phyloP scores from a whole-genome alignment of 1,140 invertebrate genomes.

The Oncopodura yosiiana region DNA sequence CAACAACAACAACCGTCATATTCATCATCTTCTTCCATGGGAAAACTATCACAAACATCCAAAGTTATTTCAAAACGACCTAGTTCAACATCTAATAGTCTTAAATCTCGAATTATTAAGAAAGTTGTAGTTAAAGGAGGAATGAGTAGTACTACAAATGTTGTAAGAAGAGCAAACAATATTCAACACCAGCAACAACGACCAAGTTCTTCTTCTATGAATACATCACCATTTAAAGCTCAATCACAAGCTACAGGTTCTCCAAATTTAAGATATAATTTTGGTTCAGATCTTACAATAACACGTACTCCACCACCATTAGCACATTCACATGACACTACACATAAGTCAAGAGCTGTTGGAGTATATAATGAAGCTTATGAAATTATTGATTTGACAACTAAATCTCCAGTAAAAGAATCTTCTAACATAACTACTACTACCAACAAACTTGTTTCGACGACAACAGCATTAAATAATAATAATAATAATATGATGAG shows the following conservation, averaged over 20 bases:
- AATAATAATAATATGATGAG: not conserved
- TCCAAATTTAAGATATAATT: not conserved
- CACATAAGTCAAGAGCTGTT: not conserved
- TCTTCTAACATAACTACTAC: not conserved
- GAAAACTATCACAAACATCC: not conserved
- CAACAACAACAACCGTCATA: too few relatives aligned
- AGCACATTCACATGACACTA: constrained; percentile 12
- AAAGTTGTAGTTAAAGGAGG: not conserved
- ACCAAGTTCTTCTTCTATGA: constrained; percentile 6
- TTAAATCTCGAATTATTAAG: not conserved
- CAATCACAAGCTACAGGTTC: constrained; percentile 5
- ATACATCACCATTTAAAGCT: constrained; percentile 21
- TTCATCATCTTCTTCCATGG: not conserved
- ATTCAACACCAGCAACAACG: not conserved
- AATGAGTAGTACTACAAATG: not conserved
- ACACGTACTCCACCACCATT: constrained; percentile 7
- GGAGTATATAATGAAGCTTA: not conserved
- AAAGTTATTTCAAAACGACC: not conserved
- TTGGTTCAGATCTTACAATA: not conserved
- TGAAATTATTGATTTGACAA: constrained; percentile 26
- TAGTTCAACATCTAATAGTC: not conserved
- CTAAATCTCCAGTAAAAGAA: constrained; percentile 10
- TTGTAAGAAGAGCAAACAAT: not conserved
- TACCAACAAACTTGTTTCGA: not conserved
- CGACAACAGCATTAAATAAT: not conserved